These are phyloP conservation scores for Oreortyx pictus DNA, from an alignment of 2,797 vertebrate species.

Conservation along the genomic window DNA sequence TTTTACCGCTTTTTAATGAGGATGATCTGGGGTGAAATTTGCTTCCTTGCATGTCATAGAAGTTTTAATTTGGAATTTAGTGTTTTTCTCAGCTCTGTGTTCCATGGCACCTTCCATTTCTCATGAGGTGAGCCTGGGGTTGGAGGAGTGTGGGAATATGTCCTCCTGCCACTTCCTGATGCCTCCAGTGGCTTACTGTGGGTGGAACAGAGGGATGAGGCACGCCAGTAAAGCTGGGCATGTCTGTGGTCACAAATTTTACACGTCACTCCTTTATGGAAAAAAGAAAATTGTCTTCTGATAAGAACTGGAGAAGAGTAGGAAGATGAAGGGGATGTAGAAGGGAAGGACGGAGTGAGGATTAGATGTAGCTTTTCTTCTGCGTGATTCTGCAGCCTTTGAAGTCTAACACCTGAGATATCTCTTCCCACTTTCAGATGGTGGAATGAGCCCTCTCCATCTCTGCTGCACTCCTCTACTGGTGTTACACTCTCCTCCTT, in stretches of 20 bases:
- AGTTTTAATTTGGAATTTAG: not conserved
- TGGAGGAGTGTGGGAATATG: not conserved
- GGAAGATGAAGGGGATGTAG: not conserved
- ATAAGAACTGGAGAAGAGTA: not conserved
- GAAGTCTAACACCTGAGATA: not conserved
- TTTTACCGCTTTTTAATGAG: not conserved
- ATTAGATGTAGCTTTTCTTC: not conserved
- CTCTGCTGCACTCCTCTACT: not conserved
- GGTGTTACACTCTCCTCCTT: not conserved
- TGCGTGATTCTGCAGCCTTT: not conserved
- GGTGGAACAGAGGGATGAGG: not conserved
- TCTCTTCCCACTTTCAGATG: not conserved
- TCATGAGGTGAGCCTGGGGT: not conserved
- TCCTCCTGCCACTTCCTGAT: not conserved
- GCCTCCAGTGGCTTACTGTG: not conserved
- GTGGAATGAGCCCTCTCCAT: not conserved
- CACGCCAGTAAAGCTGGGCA: not conserved
- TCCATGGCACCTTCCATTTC: not conserved
- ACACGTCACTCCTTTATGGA: rapidly evolving
- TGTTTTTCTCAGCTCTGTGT: constrained; percentile 3
- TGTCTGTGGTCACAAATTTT: not conserved
- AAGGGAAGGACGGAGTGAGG: not conserved
- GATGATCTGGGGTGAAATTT: not conserved
- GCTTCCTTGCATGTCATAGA: not conserved
- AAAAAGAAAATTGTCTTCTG: not conserved